phyloP scores from a whole-genome alignment of 2,113 vertebrate genomes.

The Cynoglossus semilaevis region DNA sequence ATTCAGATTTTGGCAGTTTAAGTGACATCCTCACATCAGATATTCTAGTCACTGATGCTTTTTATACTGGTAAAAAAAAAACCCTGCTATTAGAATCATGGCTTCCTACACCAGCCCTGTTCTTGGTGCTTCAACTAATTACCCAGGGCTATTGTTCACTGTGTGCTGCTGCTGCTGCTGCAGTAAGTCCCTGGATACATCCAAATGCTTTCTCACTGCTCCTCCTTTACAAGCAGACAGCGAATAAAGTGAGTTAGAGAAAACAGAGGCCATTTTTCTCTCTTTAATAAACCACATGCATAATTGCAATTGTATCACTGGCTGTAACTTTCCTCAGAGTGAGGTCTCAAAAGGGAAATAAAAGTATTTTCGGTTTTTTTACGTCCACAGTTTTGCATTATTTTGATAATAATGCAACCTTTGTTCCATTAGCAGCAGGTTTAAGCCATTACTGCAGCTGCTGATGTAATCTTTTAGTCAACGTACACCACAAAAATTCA shows the following conservation, averaged over 20 bases:
- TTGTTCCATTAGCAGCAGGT: not conserved
- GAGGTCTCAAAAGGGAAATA: not conserved
- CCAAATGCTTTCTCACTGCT: constrained; percentile 24
- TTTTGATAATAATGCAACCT: not conserved
- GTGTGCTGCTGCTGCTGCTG: constrained; percentile 17
- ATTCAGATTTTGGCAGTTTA: too few relatives aligned
- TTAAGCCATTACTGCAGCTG: not conserved
- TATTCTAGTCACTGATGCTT: not conserved
- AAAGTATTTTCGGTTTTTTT: not conserved
- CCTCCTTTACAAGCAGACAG: constrained; percentile 9
- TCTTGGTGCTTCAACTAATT: constrained; percentile 37
- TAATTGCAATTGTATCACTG: not conserved
- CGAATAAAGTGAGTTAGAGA: constrained; percentile 13
- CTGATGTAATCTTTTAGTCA: not conserved
- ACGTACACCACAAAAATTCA: not conserved
- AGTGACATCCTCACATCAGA: not conserved
- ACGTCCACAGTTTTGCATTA: not conserved
- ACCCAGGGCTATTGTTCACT: constrained; percentile 49
- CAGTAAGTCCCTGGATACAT: constrained; percentile 26
- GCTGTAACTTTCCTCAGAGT: constrained; percentile 1
- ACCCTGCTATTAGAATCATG: constrained; percentile 31
- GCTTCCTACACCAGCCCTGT: constrained; percentile 11
- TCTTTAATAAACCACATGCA: not conserved
- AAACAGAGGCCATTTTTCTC: constrained; percentile 7
- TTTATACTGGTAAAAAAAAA: constrained; percentile 12